Conservation (phyloP, 2,113 vertebrate genomes). For the Cricetomys ansorgei region DNA sequence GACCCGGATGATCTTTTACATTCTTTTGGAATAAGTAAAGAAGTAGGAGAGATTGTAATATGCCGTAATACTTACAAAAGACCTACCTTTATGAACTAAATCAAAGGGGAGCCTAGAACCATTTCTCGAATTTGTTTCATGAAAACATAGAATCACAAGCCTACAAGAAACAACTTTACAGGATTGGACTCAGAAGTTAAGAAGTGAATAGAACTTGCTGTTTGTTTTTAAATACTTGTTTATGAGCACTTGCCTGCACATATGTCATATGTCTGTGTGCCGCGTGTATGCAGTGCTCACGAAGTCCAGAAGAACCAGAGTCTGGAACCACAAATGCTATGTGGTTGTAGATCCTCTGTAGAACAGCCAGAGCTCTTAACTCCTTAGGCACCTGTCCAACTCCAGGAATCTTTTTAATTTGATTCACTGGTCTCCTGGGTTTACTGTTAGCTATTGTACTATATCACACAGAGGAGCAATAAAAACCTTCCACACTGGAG, state of each 20-base stretch:
- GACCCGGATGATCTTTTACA: not conserved
- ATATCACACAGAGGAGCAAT: not conserved
- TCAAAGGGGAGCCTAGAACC: not conserved
- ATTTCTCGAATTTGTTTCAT: not conserved
- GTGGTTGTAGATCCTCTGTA: not conserved
- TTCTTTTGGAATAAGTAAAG: not conserved
- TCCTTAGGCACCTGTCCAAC: not conserved
- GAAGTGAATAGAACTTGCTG: not conserved
- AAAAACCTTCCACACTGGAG: not conserved
- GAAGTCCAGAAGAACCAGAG: not conserved
- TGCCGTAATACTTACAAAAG: not conserved
- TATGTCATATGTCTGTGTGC: not conserved
- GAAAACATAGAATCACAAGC: not conserved
- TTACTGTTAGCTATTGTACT: constrained; percentile 6
- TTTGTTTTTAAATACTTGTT: not conserved
- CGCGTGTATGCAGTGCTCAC: not conserved
- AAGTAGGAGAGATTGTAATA: not conserved
- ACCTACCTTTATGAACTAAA: not conserved
- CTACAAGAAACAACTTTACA: not conserved
- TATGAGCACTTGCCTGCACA: not conserved
- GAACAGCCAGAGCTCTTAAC: not conserved
- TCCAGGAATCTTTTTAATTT: not conserved
- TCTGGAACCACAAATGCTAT: not conserved
- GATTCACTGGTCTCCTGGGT: not conserved
- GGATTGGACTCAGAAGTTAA: not conserved